Base-by-base conservation (phyloP, 92 coral and sea anemone genomes). In the Actinernus sp. region DNA sequence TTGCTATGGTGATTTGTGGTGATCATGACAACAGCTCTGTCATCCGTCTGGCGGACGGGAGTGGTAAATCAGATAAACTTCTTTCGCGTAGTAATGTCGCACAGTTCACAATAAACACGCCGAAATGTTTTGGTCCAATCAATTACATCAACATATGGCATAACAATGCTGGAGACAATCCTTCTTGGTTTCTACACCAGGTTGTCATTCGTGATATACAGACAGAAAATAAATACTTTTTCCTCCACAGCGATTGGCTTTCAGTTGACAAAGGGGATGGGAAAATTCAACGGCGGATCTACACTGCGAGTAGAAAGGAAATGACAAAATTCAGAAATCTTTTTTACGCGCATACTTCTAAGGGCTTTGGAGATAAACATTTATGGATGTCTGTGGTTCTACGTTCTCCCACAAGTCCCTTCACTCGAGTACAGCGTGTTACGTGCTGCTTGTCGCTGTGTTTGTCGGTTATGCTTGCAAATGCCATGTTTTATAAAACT, bases 261-360 rank as follows among this genome's bases (percentile, higher is more conserved):
- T 96, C 96, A 13, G 86, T 92, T 29, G 98, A 88, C 40, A 83
- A 77, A 29, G 92, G 82, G 14, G 96, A 92, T 8, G 96, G 98
- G 0, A 52, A 16, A 18, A 80, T 93, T 23, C 90, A 93, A 25
- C 73, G 78, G 41, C 34, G 25, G 2, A 30, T 93, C 19, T 67
- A 70, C 21, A 74, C 65, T 29, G 92, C 96, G n/a, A 55, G 60
- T 11, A 55, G 58, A 27, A 73, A 75, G 26, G 90, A 89, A 45
- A 71, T 90, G 59, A 37, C 84, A 0, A 74, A 78, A 37, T 93
- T 93, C 58, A 87, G 81, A 8, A 78, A 87, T 31, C 30, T 86
- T 18, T 93, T 93, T 52, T 77, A 77, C 23, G 25, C 48, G 11
- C 58, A 60, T 31, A 63, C 63, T 30, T 60, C 59, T 13, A 60